Base-by-base conservation (phyloP, 2,113 vertebrate genomes). In the Pipra filicauda region DNA sequence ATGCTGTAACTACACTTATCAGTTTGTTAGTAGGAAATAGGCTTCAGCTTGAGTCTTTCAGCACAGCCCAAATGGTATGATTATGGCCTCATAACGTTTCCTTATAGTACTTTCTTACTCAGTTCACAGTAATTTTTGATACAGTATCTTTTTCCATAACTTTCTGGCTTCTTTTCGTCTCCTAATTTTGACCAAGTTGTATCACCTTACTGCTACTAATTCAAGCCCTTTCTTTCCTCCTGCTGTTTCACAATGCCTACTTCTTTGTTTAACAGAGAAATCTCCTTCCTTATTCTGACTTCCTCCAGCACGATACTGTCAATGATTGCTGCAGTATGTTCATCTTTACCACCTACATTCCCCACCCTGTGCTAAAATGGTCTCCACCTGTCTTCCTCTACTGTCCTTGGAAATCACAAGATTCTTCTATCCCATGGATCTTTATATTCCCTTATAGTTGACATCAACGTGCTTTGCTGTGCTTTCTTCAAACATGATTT, bases 361-460 rank as follows among this genome's bases (percentile, higher is more conserved):
- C 87, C 61, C 77, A 91, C 55, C 57, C 74, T 55, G 21, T 89
- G 76, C 92, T 86, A 78, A 94, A 62, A 64, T 78, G 51, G 62
- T 94, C 66, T 93, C 78, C 58, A 83, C 51, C 64, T 73, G 13
- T 83, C 72, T 89, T 89, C 44, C 15, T 31, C 19, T 35, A n/a
- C 54, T 3, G 4, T n/a, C 46, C 49, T 89, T 57, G 24, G 75
- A 95, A 97, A 94, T 11, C 16, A 11, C 73, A 95, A 92, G 62
- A 85, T 52, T 97, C 43, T 82, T 86, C 58, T 84, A 27, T 67
- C 54, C 58, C 51, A 66, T 73, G 76, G 93, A 92, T 95, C 91
- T 81, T 94, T 95, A 74, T 95, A 70, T 77, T 84, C 49, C 23
- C 77, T 85, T 92, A 79, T 75, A 89, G 54, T 70, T 88, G 59